Evolutionary conservation across 2,888 invertebrate genomes (phyloP).

Genomic region (Ennomos quercinarius): DNA sequence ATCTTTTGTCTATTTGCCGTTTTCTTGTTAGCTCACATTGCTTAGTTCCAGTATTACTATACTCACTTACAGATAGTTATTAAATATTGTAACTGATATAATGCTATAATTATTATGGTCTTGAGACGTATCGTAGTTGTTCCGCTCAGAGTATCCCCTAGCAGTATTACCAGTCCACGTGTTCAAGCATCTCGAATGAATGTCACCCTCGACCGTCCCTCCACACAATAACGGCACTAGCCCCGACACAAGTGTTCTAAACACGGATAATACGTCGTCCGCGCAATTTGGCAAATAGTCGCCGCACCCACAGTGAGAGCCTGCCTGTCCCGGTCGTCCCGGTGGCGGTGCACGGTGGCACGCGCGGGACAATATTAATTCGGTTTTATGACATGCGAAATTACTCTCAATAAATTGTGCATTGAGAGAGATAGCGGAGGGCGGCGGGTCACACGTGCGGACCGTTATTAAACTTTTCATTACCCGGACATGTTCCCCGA

Average conservation of each 20-base stretch:
- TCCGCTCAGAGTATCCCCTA: conserved; percentile 3
- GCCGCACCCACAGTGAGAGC: neutral
- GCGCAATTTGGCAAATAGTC: conserved; percentile 52
- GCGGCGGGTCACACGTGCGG: conserved; percentile 65
- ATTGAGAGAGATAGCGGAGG: conserved; percentile 52
- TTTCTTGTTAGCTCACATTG: too few relatives aligned
- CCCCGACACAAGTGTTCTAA: conserved; percentile 42
- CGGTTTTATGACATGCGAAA: conserved; percentile 84
- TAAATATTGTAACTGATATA: too few relatives aligned
- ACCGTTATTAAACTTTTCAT: conserved; percentile 81
- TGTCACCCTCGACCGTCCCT: conserved; percentile 13
- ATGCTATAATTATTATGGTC: too few relatives aligned
- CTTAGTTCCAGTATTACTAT: too few relatives aligned
- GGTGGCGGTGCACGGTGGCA: conserved; percentile 9
- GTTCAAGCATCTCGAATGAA: conserved; percentile 31
- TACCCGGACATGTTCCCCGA: conserved; percentile 55
- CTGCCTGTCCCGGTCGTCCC: conserved; percentile 5
- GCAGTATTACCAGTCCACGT: conserved; percentile 24
- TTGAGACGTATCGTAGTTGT: too few relatives aligned
- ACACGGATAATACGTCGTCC: conserved; percentile 44
- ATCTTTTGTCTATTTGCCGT: too few relatives aligned
- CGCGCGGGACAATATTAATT: conserved; percentile 70
- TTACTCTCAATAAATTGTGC: conserved; percentile 80
- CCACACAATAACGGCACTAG: conserved; percentile 38
- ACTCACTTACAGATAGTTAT: too few relatives aligned